Evolutionary conservation across 2,797 vertebrate species (phyloP).

Genomic region (Epinephelus awoara): DNA sequence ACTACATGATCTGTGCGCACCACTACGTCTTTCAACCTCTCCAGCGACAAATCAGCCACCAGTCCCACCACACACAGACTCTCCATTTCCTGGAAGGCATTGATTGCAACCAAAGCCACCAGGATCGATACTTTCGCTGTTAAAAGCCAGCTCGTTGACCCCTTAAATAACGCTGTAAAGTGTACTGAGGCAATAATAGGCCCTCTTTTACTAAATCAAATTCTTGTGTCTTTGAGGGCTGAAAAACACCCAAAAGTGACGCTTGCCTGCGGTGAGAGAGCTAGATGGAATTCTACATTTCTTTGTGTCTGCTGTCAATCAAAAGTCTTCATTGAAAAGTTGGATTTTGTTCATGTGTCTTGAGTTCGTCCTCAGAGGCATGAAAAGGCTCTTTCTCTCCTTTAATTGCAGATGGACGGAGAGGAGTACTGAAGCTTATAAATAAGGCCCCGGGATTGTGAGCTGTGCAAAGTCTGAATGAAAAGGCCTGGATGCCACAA

Average conservation of each 20-base stretch:
- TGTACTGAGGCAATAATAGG: constrained; percentile 31
- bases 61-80: constrained; percentile 28
- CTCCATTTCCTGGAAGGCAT: constrained; percentile 69
- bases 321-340: constrained; percentile 20
- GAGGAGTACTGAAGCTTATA: constrained; percentile 40
- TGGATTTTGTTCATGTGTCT: constrained; percentile 28
- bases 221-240: constrained; percentile 43
- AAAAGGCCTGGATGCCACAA: constrained; percentile 65
- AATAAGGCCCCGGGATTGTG: constrained; percentile 40
- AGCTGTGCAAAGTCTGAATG: constrained; percentile 54
- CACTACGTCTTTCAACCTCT: constrained; percentile 17
- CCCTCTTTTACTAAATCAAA: constrained; percentile 32
- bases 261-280: not conserved
- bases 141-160: constrained; percentile 65
- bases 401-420: constrained; percentile 53
- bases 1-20: constrained; percentile 20
- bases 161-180: constrained; percentile 56
- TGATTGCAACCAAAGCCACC: constrained; percentile 63
- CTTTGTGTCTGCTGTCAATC: constrained; percentile 8
- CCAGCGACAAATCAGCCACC: constrained; percentile 61
- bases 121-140: constrained; percentile 68
- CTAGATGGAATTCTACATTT: no score
- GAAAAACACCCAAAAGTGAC: constrained; percentile 21
- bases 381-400: constrained; percentile 35
- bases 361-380: constrained; percentile 21